Evolutionary conservation across 2,797 vertebrate genomes (phyloP), one percentile per base, ranked within the genome.

Genomic region (Monodelphis domestica): DNA sequence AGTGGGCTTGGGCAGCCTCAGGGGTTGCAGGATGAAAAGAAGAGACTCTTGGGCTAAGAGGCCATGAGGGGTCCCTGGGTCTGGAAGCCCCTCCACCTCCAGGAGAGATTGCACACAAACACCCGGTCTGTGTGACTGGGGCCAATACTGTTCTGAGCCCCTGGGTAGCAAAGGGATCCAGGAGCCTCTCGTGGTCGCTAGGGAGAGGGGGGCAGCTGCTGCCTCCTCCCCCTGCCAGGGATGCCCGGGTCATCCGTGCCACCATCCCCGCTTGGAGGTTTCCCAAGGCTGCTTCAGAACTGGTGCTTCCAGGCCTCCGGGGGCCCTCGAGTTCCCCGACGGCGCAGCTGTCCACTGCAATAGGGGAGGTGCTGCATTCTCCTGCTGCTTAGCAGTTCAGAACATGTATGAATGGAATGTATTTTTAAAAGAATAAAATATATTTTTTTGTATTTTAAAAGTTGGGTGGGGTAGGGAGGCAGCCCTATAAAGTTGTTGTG

Each of bases 381-480:
- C 97, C 96, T 96, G 97, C 97, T 97, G 95, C 96, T 97, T 96
- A 96, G 95, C 97, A 97, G 97, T 97, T 97, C 96, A 98, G 98
- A 97, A 96, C 97, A 97, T 96, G 96, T 97, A 98, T 98, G 97
- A 96, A 97, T 95, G 98, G 98, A 98, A 98, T 98, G 98, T 98
- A 98, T 98, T 98, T 98, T 98, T 98, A 98, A 98, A 95, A 98
- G 94, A 98, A 97, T 98, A 97, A 98, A 98, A 98, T 98, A 96
- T 98, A 98, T 98, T 98, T 98, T 98, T 98, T 98, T 98, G 98
- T 98, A 98, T 98, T 98, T 98, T 98, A 97, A 97, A 98, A 97
- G 96, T 97, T 96, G 97, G 95, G 97, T 97, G 98, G 97, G 97
- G 96, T 96, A 95, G 95, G 95, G 96, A 97, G 94, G 94, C 91